These are phyloP conservation scores for Oophaga sylvatica DNA, from an alignment of 2,797 vertebrate species.

Conservation along the genomic window DNA sequence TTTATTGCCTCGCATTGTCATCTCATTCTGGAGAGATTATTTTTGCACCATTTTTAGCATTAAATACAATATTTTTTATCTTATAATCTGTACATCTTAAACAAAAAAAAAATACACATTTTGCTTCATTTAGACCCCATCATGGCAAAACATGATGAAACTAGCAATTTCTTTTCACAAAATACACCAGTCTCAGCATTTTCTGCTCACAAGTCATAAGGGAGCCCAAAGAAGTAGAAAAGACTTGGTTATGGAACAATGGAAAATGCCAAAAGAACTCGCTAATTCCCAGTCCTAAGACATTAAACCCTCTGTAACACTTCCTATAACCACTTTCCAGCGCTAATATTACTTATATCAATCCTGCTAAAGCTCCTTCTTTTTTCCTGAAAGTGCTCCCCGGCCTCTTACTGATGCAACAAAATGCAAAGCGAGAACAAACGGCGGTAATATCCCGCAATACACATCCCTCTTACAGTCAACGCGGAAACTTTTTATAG, in stretches of 20 bases:
- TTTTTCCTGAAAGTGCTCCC: conserved; percentile 46
- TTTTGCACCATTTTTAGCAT: not conserved
- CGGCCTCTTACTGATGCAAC: conserved; percentile 42
- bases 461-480: not conserved
- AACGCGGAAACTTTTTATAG: conserved; percentile 13
- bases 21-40: not conserved
- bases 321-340: conserved; percentile 38
- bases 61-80: not conserved
- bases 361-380: conserved; percentile 40
- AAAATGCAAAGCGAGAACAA: conserved; percentile 47
- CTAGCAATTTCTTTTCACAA: conserved; percentile 7
- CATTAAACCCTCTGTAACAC: conserved; percentile 45
- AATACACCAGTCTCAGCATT: conserved; percentile 5
- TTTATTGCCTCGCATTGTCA: not conserved
- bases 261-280: conserved; percentile 28
- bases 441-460: conserved; percentile 24
- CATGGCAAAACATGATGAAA: conserved; percentile 17
- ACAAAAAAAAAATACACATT: not conserved
- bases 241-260: conserved; percentile 26
- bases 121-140: not conserved
- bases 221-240: conserved; percentile 15
- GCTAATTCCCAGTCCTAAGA: conserved; percentile 38
- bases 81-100: not conserved
- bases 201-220: not conserved
- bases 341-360: conserved; percentile 48